These are phyloP conservation scores for Vimba vimba DNA, from an alignment of 2,113 vertebrate genomes.

Conservation along the genomic window DNA sequence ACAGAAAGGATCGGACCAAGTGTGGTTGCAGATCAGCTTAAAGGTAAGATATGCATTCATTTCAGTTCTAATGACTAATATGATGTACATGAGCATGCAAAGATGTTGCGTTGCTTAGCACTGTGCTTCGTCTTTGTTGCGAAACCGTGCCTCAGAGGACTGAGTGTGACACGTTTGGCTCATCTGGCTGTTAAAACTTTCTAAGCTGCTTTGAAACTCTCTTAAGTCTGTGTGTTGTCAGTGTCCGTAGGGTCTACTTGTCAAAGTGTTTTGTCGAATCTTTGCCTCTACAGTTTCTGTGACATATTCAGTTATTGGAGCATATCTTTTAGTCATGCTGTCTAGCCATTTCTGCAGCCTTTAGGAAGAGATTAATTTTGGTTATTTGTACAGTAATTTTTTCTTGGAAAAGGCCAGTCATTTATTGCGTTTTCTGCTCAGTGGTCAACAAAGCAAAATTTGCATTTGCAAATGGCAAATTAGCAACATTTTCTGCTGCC, in stretches of 20 bases:
- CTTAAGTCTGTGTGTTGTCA: neutral
- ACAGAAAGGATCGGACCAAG: slow-evolving; percentile 87
- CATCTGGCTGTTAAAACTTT: neutral
- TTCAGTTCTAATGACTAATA: neutral
- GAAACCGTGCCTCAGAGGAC: neutral
- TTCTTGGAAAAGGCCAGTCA: neutral
- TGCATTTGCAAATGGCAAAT: neutral
- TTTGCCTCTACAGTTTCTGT: neutral
- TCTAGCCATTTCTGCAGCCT: neutral
- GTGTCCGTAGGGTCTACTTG: neutral
- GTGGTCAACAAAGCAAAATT: neutral
- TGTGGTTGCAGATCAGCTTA: slow-evolving; percentile 89
- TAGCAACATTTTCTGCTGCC: neutral
- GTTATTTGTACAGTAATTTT: neutral
- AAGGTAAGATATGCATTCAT: slow-evolving; percentile 78
- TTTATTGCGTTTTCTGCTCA: neutral
- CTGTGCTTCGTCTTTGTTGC: neutral
- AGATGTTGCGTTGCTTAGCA: neutral
- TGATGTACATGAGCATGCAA: neutral
- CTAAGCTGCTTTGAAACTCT: neutral
- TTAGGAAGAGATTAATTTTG: neutral
- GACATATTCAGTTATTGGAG: neutral
- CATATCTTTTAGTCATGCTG: neutral
- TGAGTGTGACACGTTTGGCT: neutral
- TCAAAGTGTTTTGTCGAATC: neutral